phyloP scores from a whole-genome alignment of 2,888 invertebrate species.

The Cerceris rybyensis region DNA sequence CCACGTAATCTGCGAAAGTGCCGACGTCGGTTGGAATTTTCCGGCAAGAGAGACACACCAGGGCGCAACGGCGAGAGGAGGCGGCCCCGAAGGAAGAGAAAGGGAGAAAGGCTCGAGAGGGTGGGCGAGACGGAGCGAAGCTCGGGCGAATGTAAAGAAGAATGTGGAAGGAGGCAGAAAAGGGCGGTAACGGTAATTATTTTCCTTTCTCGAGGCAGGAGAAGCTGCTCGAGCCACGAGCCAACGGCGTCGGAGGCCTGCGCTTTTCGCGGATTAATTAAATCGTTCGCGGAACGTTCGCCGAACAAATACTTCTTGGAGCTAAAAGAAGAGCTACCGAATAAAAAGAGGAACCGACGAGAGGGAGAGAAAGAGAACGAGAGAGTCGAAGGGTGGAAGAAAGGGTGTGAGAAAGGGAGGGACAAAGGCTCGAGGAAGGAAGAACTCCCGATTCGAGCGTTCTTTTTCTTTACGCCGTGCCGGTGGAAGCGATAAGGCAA shows the following conservation, averaged over 20 bases:
- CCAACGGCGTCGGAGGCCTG: slow-evolving; percentile 64
- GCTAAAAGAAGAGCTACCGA: slow-evolving; percentile 30
- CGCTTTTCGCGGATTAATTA: slow-evolving; percentile 75
- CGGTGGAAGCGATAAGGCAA: slow-evolving; percentile 26
- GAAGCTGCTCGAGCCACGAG: slow-evolving; percentile 60
- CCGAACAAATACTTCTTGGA: slow-evolving; percentile 71
- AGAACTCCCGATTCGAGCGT: slow-evolving; percentile 31
- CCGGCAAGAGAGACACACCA: slow-evolving; percentile 7
- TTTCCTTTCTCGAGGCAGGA: slow-evolving; percentile 64
- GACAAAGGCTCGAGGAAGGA: slow-evolving; percentile 14
- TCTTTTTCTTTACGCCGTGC: slow-evolving; percentile 13
- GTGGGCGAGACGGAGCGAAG: not conserved
- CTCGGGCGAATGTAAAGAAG: slow-evolving; percentile 26
- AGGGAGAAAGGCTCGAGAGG: slow-evolving; percentile 16
- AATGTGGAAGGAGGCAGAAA: slow-evolving; percentile 57
- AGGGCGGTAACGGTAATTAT: slow-evolving; percentile 70
- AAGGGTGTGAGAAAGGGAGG: slow-evolving; percentile 23
- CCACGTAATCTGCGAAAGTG: slow-evolving; percentile 56
- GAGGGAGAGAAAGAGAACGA: slow-evolving; percentile 22
- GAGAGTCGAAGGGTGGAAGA: slow-evolving; percentile 16
- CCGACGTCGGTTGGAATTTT: slow-evolving; percentile 56
- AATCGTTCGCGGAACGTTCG: slow-evolving; percentile 70
- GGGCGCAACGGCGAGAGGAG: not conserved
- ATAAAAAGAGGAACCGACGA: slow-evolving; percentile 19
- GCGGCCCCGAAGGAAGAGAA: not conserved